These are phyloP conservation scores for Ciconia stormi DNA, from an alignment of 2,113 vertebrate species.

Conservation along the genomic window DNA sequence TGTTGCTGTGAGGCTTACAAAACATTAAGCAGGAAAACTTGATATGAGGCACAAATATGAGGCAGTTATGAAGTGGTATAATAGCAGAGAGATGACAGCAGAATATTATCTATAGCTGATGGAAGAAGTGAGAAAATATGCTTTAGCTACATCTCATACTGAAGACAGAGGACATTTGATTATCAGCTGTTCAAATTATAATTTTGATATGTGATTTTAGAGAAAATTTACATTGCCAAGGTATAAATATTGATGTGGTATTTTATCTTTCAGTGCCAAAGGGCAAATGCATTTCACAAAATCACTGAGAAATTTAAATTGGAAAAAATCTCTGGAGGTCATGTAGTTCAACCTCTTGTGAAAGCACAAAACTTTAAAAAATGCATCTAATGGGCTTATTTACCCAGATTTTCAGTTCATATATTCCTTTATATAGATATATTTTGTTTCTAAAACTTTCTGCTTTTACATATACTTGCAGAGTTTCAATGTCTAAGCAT, in stretches of 20 bases:
- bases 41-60: conserved; percentile 3
- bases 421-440: not conserved
- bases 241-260: not conserved
- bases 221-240: not conserved
- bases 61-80: not conserved
- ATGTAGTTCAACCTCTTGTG: not conserved
- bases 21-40: not conserved
- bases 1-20: not conserved
- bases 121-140: conserved; percentile 5
- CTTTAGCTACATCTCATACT: not conserved
- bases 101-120: not conserved
- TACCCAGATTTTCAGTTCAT: not conserved
- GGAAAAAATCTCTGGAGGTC: not conserved
- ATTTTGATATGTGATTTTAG: not conserved
- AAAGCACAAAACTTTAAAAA: not conserved
- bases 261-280: not conserved
- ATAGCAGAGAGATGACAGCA: not conserved
- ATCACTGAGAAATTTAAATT: not conserved
- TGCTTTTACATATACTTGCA: not conserved
- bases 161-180: conserved; percentile 3
- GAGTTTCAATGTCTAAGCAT: not conserved
- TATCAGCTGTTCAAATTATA: conserved; percentile 4
- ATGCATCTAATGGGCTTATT: not conserved
- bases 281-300: not conserved
- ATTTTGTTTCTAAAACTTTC: not conserved